A percentile compares a stretch with the other conserved stretches of the same genome.
These are phyloP conservation scores for Meiosimyza decipiens DNA, from an alignment of 2,888 invertebrate species.

Conservation along the genomic window DNA sequence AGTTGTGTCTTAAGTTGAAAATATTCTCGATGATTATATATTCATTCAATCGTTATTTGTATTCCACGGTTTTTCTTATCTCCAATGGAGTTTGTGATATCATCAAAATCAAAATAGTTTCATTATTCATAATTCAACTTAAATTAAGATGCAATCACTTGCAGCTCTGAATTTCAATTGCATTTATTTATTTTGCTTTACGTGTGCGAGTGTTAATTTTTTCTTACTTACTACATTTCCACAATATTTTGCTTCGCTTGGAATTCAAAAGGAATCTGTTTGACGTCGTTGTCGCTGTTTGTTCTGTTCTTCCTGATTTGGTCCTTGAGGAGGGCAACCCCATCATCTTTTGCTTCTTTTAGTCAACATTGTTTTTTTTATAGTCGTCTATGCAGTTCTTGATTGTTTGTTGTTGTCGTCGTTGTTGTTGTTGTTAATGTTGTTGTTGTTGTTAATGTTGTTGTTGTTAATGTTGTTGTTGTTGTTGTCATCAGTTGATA, in stretches of 20 bases:
- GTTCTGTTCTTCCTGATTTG: neutral
- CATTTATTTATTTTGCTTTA: neutral
- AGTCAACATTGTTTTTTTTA: slow-evolving; percentile 20
- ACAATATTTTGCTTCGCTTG: neutral
- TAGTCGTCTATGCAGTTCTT: neutral
- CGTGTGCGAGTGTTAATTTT: neutral
- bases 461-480: slow-evolving; percentile 38
- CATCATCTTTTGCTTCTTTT: slow-evolving; percentile 4
- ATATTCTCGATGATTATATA: no score
- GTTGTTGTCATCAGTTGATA: slow-evolving; percentile 48
- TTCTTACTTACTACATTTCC: neutral
- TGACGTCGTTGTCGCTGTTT: slow-evolving; percentile 4
- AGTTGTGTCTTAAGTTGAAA: no score
- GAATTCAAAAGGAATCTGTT: neutral
- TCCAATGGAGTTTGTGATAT: no score
- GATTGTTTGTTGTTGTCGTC: slow-evolving; percentile 13
- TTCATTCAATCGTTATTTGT: no score
- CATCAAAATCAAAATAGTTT: no score
- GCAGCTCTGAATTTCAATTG: no score
- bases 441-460: slow-evolving; percentile 39
- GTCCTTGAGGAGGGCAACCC: neutral
- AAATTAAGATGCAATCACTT: no score
- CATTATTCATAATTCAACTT: no score
- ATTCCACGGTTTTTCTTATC: no score
- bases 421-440: slow-evolving; percentile 27